Percentiles rank a stretch among this genome's conserved stretches.
Evolutionary conservation across 2,888 invertebrate genomes (phyloP).

Genomic region (Cephus pulcher): DNA sequence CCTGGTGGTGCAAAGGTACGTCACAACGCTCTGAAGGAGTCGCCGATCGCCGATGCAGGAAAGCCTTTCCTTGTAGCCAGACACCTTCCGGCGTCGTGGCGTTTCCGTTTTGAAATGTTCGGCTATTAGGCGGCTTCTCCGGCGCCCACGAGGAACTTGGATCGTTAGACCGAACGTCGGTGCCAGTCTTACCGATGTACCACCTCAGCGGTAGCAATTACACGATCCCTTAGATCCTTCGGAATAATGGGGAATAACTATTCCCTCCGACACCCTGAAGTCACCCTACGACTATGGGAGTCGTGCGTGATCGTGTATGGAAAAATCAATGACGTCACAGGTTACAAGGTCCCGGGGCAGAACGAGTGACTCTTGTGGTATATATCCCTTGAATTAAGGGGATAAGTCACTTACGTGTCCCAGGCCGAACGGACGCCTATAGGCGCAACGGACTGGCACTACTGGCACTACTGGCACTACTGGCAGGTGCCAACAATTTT

Average conservation of each 20-base stretch:
- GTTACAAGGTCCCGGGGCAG: background rate
- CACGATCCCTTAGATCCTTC: background rate
- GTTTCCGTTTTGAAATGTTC: constrained; percentile 58
- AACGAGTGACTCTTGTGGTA: background rate
- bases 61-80: constrained; percentile 59
- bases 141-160: background rate
- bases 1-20: background rate
- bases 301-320: background rate
- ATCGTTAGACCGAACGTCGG: background rate
- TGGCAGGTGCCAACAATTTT: constrained; percentile 54
- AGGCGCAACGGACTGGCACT: background rate
- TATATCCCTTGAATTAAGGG: background rate
- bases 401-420: background rate
- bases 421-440: background rate
- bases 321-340: background rate
- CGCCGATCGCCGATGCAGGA: constrained; percentile 40
- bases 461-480: background rate
- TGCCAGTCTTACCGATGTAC: background rate
- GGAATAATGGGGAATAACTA: background rate
- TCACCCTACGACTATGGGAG: background rate
- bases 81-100: constrained; percentile 63
- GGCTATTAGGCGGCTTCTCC: background rate
- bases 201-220: background rate
- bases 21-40: constrained; percentile 13
- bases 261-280: no score